Base-by-base conservation (phyloP, 2,888 invertebrate species). In the Microplitis manilae region DNA sequence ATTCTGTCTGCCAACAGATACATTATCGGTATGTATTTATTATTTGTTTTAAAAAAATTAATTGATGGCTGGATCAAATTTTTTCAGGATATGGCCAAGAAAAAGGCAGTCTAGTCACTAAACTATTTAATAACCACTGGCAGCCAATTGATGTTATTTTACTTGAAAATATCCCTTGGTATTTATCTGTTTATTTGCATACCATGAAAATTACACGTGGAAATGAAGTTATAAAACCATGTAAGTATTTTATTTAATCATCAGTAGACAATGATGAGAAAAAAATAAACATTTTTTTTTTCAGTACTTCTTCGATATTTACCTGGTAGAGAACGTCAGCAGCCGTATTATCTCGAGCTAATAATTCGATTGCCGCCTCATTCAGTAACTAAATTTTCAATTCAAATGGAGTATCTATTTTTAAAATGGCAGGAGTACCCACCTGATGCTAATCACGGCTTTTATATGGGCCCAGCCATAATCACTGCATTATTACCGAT, bases 401-500 rank as follows among this genome's bases (percentile, higher is more conserved):
- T 98, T 81, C 95, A 97, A 86, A 97, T 98, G 91, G 97, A 98
- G 90, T 96, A 96, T 90, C 95, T 97, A n/a, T 97, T 98, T 87
- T 92, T 98, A 5, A 98, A 98, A 91, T 98, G 99, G 97, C 96
- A 97, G 85, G 99, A 99, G 90, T 99, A 99, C 91, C 99, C 99
- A 13, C 99, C 99, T 0, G 99, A 99, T 93, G 98, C 99, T 0
- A 98, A 98, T 91, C 98, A 99, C 91, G 99, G 99, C 0, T 98
- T 99, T 90, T 98, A 98, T 87, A 93, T 98, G 85, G 96, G 97
- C 5, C 95, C 98, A 41, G 96, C 97, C 17, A 92, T 97, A 68
- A 93, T 98, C 77, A 93, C 95, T 50, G 94, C 95, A 2, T 91
- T 94, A 80, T 90, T 98, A 81, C 96, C 97, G 0, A 92, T 94